These are phyloP conservation scores for Acholoe squamosa DNA, from an alignment of 2,888 invertebrate species.

Conservation along the genomic window DNA sequence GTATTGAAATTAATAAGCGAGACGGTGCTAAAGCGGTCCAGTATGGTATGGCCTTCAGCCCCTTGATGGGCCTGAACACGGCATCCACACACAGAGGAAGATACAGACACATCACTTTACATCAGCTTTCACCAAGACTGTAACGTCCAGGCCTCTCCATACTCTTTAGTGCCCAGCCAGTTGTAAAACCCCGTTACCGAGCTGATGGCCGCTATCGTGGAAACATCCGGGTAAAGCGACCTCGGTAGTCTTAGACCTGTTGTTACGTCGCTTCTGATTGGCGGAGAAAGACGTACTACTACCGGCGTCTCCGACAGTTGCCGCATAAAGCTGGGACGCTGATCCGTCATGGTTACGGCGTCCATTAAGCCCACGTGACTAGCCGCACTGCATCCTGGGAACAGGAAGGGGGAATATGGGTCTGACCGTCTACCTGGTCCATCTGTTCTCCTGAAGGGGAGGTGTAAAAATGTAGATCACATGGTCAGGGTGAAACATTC, in stretches of 20 bases:
- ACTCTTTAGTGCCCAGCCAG: background rate
- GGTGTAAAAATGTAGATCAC: constrained; percentile 20
- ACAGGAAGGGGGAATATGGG: background rate
- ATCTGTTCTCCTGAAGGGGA: background rate
- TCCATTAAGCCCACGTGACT: constrained; percentile 29
- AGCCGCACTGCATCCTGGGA: background rate
- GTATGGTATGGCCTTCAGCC: too few relatives aligned
- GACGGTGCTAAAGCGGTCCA: too few relatives aligned
- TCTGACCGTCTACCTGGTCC: constrained; percentile 5
- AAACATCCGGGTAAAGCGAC: constrained; percentile 15
- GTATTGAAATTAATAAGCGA: too few relatives aligned
- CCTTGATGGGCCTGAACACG: background rate
- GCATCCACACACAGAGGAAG: background rate
- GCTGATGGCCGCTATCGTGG: background rate
- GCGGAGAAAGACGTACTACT: background rate
- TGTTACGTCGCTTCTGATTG: constrained; percentile 36
- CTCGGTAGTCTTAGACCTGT: background rate
- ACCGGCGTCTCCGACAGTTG: constrained; percentile 34
- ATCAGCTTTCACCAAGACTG: background rate
- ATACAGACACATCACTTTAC: background rate
- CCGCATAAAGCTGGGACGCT: background rate
- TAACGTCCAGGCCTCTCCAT: background rate
- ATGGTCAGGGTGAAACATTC: background rate
- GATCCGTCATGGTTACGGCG: constrained; percentile 13
- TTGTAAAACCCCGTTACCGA: background rate